Base-by-base conservation (phyloP, 2,113 vertebrate genomes). In the Chauna torquata region DNA sequence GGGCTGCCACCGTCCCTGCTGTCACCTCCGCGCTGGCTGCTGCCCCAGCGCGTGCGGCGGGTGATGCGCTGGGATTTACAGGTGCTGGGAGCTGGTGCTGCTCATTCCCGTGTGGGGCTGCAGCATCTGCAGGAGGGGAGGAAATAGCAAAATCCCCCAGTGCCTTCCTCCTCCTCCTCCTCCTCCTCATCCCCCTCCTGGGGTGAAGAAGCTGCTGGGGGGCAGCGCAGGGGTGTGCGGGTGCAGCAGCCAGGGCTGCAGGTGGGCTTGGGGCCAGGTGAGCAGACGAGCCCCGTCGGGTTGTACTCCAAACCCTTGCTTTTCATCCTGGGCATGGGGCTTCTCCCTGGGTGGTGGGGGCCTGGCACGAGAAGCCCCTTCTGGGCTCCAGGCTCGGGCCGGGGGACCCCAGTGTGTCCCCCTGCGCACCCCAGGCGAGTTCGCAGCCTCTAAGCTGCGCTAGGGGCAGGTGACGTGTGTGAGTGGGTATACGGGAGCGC, bases 381-480 rank as follows among this genome's bases (percentile, higher is more conserved):
- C 40, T 2, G 6, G 13, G 49, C 40, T 40, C 66, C 12, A 0
- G 1, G 18, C 10, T 64, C 12, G 0, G 1, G 18, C 10, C 57
- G 58, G 71, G 47, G 50, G 44, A 32, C 50, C 71, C 47, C 2
- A 27, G 1, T 20, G 86, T 10, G 4, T 30, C 24, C 19, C 36
- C 62, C 44, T 4, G 50, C 5, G 50, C 50, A 25, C 50, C 50
- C 50, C 1, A 1, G 27, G 28, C 3, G 11, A 5, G 28, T 36
- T 22, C 20, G 25, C 58, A 42, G 65, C 42, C 72, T 59, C 80
- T 0, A 34, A 34, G 58, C 44, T 4, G 44, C 5, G 2, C 40
- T 8, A 52, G 50, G 58, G 49, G 55, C 40, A 3, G 28, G 54
- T 19, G 28, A 32, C 34, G 36, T 71, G 69, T 17, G 34, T 9